phyloP scores from a whole-genome alignment of 2,797 vertebrate species.

The Meda fulgida region DNA sequence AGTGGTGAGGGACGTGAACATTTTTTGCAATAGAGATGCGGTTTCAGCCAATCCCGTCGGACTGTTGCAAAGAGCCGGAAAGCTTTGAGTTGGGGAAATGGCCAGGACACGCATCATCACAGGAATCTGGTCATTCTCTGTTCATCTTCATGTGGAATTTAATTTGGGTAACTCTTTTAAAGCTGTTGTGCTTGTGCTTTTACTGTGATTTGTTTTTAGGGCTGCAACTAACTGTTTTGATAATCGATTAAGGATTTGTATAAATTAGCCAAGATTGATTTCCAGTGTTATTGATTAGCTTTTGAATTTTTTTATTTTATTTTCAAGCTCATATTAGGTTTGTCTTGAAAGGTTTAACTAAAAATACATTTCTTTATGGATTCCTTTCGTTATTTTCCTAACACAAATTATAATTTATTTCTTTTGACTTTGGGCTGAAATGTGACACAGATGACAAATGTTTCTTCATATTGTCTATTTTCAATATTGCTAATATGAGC shows the following conservation, averaged over 20 bases:
- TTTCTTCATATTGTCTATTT: not conserved
- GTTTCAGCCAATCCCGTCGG: not conserved
- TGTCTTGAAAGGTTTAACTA: not conserved
- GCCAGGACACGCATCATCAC: not conserved
- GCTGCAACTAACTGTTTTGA: not conserved
- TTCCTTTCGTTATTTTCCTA: not conserved
- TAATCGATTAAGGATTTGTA: not conserved
- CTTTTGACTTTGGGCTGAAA: not conserved
- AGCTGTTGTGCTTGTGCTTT: not conserved
- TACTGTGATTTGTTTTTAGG: not conserved
- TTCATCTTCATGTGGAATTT: no score
- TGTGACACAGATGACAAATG: not conserved
- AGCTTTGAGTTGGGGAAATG: not conserved
- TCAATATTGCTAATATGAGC: not conserved
- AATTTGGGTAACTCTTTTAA: not conserved
- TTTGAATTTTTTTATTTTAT: no score
- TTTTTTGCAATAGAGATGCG: slow-evolving; percentile 2
- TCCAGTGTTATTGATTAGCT: not conserved
- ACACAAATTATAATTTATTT: not conserved
- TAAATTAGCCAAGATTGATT: not conserved
- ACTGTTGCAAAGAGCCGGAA: not conserved
- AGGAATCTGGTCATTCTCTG: slow-evolving; percentile 19
- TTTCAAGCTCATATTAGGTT: not conserved
- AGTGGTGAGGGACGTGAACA: not conserved
- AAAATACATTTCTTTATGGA: not conserved